Base-by-base conservation (phyloP, 1,140 invertebrate genomes). In the Gryllus bimaculatus region DNA sequence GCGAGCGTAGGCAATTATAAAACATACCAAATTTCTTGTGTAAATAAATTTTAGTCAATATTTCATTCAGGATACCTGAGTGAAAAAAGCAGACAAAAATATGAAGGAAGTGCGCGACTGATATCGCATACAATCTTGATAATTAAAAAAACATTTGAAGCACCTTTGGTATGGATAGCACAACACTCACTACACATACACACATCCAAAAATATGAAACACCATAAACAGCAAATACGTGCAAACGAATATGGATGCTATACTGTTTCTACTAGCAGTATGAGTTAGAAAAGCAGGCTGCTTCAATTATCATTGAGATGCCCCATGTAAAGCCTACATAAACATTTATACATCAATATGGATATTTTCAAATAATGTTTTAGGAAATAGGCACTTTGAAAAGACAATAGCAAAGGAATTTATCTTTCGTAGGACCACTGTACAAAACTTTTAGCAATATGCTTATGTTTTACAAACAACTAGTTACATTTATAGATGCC, bases 51-150 rank as follows among this genome's bases (percentile, higher is more conserved):
- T 10, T 18, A 13, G 54, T 66, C 54, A 66, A 66, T 66, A 66
- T 66, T 66, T 13, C 54, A 66, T 66, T 66, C 54, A 66, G 54
- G 54, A 66, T 66, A 13, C 54, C 54, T 66, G 54, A 66, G 54
- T 66, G 54, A 66, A 66, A 39, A 66, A 66, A 66, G 54, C 54
- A 66, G 54, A 66, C 54, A 66, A 66, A 66, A 66, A 66, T 66
- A 66, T 66, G 10, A 66, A 66, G 54, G 54, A 66, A 66, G 54
- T 66, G 54, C 18, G 54, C 54, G 54, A 66, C 54, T 66, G 54
- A 66, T 18, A 66, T 66, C 54, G 54, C 54, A 13, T 18, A 66
- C 18, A 66, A 66, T 66, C 10, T 66, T 66, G 54, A 66, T 18
- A 66, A 66, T 66, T 13, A 66, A 66, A 66, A 66, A 66, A 66